A percentile compares a stretch with the other conserved stretches of the same genome.
These are phyloP conservation scores for Lacanobia wlatinum DNA, from an alignment of 2,888 invertebrate species.

Conservation along the genomic window DNA sequence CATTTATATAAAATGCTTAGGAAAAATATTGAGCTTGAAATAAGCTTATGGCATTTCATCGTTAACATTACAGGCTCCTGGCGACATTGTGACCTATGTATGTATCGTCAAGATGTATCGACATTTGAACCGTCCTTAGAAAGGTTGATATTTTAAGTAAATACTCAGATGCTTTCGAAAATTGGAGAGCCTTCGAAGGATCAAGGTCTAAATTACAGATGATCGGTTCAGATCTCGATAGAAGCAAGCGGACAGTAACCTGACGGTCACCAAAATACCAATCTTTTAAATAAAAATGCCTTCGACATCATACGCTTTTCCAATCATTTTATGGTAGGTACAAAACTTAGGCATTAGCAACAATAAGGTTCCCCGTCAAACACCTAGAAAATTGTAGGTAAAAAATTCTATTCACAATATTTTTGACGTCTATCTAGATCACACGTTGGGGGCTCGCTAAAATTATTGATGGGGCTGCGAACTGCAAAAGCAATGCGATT, in stretches of 20 bases:
- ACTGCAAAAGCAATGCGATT: slow-evolving; percentile 35
- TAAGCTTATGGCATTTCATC: slow-evolving; percentile 66
- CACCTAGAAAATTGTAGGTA: slow-evolving; percentile 86
- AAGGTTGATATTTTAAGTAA: background rate
- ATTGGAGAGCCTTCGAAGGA: background rate
- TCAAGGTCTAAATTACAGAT: background rate
- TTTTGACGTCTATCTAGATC: slow-evolving; percentile 82
- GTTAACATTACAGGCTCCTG: slow-evolving; percentile 63
- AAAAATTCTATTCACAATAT: slow-evolving; percentile 83
- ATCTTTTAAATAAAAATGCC: slow-evolving; percentile 52
- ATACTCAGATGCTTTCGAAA: background rate
- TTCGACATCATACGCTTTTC: slow-evolving; percentile 43
- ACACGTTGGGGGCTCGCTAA: slow-evolving; percentile 64
- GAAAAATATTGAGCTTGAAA: slow-evolving; percentile 62
- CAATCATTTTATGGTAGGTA: slow-evolving; percentile 54
- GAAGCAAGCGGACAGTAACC: slow-evolving; percentile 57
- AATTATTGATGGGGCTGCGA: slow-evolving; percentile 45
- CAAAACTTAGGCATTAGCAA: slow-evolving; percentile 72
- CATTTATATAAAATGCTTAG: slow-evolving; percentile 62
- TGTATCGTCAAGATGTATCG: slow-evolving; percentile 50
- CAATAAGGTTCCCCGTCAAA: slow-evolving; percentile 81
- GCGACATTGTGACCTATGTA: slow-evolving; percentile 45
- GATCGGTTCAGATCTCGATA: slow-evolving; percentile 57
- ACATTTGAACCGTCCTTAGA: slow-evolving; percentile 52
- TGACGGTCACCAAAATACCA: slow-evolving; percentile 41